Conservation (phyloP, 2,113 vertebrate genomes). For the Orientallactaga bullata region DNA sequence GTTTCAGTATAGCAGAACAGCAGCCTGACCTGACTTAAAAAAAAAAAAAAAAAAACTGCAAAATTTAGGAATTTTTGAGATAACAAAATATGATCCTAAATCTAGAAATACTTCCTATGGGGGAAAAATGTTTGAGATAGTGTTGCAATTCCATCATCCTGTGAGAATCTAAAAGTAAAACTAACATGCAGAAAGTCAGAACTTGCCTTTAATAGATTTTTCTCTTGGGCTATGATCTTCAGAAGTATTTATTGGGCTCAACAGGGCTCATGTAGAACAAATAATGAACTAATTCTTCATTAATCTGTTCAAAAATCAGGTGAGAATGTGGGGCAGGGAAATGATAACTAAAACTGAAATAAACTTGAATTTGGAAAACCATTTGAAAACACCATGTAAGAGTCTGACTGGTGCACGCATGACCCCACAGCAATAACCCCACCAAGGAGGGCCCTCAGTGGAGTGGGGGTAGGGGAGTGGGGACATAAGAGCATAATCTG, state of each 20-base stretch:
- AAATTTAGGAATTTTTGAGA: constrained; percentile 24
- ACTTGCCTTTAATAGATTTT: neutral
- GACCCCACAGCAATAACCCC: too few relatives aligned
- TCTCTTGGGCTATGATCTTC: neutral
- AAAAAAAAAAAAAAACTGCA: neutral
- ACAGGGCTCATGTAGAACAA: neutral
- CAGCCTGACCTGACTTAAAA: neutral
- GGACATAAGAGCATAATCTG: too few relatives aligned
- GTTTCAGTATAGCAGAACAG: neutral
- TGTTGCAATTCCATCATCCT: neutral
- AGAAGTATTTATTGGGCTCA: neutral
- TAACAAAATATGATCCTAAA: neutral
- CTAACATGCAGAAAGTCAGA: constrained; percentile 9
- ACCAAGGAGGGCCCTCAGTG: too few relatives aligned
- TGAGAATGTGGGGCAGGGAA: neutral
- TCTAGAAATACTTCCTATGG: neutral
- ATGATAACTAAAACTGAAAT: neutral
- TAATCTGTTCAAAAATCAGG: neutral
- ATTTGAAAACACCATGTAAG: neutral
- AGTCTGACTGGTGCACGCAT: too few relatives aligned
- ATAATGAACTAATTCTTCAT: neutral
- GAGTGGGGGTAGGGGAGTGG: too few relatives aligned
- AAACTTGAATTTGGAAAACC: neutral
- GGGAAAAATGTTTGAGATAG: neutral
- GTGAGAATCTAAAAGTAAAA: neutral